Evolutionary conservation across 2,113 vertebrate species (phyloP).

Genomic region (Oriolus oriolus): DNA sequence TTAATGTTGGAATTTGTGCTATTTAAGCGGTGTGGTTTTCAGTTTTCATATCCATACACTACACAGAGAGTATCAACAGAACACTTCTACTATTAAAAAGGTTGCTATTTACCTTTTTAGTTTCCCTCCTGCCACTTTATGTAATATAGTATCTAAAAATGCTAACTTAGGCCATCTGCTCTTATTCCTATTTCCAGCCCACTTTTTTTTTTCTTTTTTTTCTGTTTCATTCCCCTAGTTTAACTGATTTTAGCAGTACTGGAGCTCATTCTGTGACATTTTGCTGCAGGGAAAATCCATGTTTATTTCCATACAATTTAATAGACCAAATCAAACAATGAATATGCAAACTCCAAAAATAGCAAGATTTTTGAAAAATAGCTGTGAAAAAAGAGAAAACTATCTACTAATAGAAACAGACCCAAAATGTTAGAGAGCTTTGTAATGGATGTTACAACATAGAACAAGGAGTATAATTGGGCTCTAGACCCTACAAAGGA

Average conservation of each 20-base stretch:
- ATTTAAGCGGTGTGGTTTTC: neutral
- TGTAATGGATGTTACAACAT: neutral
- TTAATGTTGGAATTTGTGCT: neutral
- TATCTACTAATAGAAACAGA: neutral
- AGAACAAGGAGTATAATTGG: neutral
- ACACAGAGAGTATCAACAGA: constrained; percentile 36
- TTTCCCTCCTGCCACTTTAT: constrained; percentile 51
- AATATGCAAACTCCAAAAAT: constrained; percentile 6
- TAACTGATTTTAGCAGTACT: constrained; percentile 29
- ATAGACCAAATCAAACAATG: constrained; percentile 18
- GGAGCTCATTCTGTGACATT: constrained; percentile 15
- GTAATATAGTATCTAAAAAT: constrained; percentile 42
- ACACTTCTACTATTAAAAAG: constrained; percentile 25
- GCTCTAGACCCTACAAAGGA: neutral
- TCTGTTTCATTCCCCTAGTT: neutral
- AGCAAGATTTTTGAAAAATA: neutral
- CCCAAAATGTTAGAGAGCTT: neutral
- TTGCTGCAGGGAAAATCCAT: constrained; percentile 21
- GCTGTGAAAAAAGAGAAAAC: neutral
- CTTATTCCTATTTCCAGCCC: constrained; percentile 33
- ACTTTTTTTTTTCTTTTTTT: neutral
- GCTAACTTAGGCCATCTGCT: constrained; percentile 52
- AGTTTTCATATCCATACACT: neutral
- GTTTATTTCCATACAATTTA: constrained; percentile 25
- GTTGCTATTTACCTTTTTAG: constrained; percentile 12